Base-by-base conservation (phyloP, 2,113 vertebrate genomes). In the Jacana jacana region DNA sequence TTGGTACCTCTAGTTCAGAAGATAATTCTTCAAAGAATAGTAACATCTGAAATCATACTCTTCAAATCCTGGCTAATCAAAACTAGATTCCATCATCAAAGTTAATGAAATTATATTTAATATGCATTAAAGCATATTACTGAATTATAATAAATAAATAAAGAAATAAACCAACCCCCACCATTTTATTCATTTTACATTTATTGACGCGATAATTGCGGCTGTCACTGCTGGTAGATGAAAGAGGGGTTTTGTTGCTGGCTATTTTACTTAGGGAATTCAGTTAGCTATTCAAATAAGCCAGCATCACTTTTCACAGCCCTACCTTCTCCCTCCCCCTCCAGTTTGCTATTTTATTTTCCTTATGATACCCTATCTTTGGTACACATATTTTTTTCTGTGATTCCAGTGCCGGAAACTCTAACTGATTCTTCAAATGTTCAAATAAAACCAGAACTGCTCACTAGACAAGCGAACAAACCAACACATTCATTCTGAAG, bases 21-120 rank as follows among this genome's bases (percentile, higher is more conserved):
- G 33, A 69, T 15, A 31, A 14, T 86, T 83, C 95, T 84, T 88
- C 7, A 15, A 24, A 66, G 31, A 37, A n/a, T 8, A 54, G 16
- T 40, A 86, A 44, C 37, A 79, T 57, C 42, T 63, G 27, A 51
- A 83, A 94, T 23, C 39, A 35, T 37, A 35, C 87, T 72, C 44
- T 85, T 92, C 63, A 78, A 42, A 72, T 49, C n/a, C 52, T 42
- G 13, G 11, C 37, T 89, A 77, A 93, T 80, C 55, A 93, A 76
- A 93, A 91, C 17, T 31, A 55, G n/a, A 78, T 95, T 96, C 63
- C 58, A 83, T 68, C 24, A 91, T 86, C 49, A 86, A 60, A 92
- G 71, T 92, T 91, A 96, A 96, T 83, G 65, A 97, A 89, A n/a
- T n/a, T n/a, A n/a, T n/a, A n/a, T n/a, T n/a, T n/a, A n/a, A n/a